A percentile compares a stretch with the other conserved stretches of the same genome.
phyloP scores from a whole-genome alignment of 35 echinoderm and acorn worm genomes.

The Anneissia japonica region DNA sequence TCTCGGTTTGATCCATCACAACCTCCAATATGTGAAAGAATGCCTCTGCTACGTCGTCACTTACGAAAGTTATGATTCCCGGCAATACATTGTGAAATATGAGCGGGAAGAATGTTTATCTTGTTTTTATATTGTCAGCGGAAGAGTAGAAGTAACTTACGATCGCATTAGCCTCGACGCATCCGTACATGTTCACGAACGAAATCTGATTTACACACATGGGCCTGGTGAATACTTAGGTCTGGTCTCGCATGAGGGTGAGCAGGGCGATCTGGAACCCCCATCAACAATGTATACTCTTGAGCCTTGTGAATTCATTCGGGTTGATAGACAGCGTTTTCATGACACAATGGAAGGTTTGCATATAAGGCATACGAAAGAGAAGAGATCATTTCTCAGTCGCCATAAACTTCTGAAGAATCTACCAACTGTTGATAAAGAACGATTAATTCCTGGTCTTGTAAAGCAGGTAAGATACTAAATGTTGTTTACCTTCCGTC shows the following conservation, averaged over 20 bases:
- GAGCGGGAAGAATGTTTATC: background rate
- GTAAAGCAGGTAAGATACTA: background rate
- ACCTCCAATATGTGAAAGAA: constrained; percentile 8
- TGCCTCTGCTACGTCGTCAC: constrained; percentile 4
- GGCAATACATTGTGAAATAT: constrained; percentile 1
- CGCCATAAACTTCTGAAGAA: background rate
- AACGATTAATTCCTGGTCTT: background rate
- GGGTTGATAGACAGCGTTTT: background rate
- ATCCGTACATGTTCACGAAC: background rate
- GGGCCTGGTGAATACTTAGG: background rate
- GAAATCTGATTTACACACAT: constrained; percentile 2
- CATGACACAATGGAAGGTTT: constrained; percentile 11
- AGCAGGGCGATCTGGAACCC: background rate
- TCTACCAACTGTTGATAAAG: background rate
- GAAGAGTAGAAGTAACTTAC: constrained; percentile 9
- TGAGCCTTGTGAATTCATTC: constrained; percentile 6
- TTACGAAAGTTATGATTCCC: background rate
- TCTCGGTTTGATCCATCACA: background rate
- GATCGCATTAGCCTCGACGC: background rate
- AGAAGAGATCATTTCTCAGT: background rate
- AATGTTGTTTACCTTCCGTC: too few species aligned
- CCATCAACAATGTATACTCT: constrained; percentile 3
- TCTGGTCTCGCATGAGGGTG: background rate
- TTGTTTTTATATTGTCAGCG: constrained; percentile 12
- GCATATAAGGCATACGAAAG: background rate